A percentile compares a stretch with the other conserved stretches of the same genome.
Conservation (phyloP, 1,140 invertebrate genomes). For the Calliphora vicina region DNA sequence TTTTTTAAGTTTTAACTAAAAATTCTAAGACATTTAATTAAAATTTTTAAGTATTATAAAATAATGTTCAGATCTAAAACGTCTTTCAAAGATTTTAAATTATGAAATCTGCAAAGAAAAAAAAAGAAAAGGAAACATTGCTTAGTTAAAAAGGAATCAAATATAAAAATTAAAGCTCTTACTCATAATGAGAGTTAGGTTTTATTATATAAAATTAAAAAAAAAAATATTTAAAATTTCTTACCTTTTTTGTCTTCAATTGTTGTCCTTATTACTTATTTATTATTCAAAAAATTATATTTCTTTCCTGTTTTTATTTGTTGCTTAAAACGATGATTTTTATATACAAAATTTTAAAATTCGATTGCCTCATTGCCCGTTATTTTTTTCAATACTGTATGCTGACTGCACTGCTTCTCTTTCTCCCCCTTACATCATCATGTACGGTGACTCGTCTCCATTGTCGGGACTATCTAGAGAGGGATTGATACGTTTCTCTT, state of each 20-base stretch:
- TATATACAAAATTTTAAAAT: neutral
- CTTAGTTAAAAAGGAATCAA: neutral
- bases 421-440: conserved; percentile 44
- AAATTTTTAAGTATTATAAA: too few species aligned
- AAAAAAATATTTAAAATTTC: too few species aligned
- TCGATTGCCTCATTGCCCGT: conserved; percentile 24
- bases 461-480: conserved; percentile 64
- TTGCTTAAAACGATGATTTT: neutral
- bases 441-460: conserved; percentile 56
- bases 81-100: neutral
- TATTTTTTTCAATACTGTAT: neutral
- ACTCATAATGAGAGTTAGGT: too few species aligned
- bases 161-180: too few species aligned
- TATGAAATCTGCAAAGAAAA: neutral
- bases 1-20: too few species aligned
- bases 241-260: neutral
- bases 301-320: neutral
- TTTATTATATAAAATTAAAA: too few species aligned
- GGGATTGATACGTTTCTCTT: conserved; percentile 86
- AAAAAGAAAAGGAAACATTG: neutral
- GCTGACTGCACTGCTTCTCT: too few species aligned
- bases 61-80: neutral
- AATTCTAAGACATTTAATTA: too few species aligned
- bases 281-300: neutral
- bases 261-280: neutral